Percentiles rank a stretch among this genome's conserved stretches.
Conservation (phyloP, 2,888 invertebrate genomes). For the Salticus scenicus region DNA sequence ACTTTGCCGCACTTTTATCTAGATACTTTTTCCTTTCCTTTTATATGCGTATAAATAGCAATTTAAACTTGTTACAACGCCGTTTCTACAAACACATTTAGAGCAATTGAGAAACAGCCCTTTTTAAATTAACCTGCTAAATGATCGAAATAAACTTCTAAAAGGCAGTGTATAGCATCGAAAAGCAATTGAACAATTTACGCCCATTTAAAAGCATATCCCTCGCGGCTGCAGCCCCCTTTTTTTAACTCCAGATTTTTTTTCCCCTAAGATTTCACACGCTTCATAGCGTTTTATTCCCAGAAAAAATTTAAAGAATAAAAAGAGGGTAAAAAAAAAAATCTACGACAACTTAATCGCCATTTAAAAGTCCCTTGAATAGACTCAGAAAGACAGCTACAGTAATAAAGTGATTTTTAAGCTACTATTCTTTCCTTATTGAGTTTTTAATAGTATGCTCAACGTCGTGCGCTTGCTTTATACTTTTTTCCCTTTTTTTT, state of each 20-base stretch:
- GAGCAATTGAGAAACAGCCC: not conserved
- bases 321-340: slow-evolving; percentile 43
- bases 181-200: slow-evolving; percentile 61
- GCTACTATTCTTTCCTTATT: slow-evolving; percentile 63
- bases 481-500: slow-evolving; percentile 27
- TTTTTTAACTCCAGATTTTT: slow-evolving; percentile 31
- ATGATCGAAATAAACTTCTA: slow-evolving; percentile 46
- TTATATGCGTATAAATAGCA: not conserved
- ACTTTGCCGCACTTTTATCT: no score
- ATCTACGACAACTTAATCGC: slow-evolving; percentile 64
- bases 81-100: slow-evolving; percentile 15
- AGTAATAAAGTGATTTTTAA: slow-evolving; percentile 70
- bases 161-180: slow-evolving; percentile 45
- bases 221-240: slow-evolving; percentile 3
- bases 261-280: slow-evolving; percentile 47
- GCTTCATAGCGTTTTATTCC: slow-evolving; percentile 56
- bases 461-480: slow-evolving; percentile 30
- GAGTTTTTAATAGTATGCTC: slow-evolving; percentile 66
- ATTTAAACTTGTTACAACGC: slow-evolving; percentile 14
- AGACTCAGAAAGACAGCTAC: slow-evolving; percentile 63
- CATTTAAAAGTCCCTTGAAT: slow-evolving; percentile 65
- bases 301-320: slow-evolving; percentile 22
- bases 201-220: slow-evolving; percentile 61
- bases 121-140: slow-evolving; percentile 24
- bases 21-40: not conserved